Conservation (phyloP, 2,888 invertebrate species). For the Gasteruption jaculator region DNA sequence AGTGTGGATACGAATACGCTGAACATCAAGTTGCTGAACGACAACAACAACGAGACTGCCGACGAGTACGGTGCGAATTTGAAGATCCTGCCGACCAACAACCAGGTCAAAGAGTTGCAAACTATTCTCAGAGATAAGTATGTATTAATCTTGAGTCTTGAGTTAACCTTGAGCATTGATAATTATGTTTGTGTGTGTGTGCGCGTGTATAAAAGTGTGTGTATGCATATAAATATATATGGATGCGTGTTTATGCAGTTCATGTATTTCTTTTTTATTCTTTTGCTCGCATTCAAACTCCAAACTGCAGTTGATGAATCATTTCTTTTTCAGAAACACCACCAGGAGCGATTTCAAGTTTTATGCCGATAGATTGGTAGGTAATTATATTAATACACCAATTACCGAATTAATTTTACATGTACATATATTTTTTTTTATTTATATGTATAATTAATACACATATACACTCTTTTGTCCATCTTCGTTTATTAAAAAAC, state of each 20-base stretch:
- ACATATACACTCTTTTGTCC: too few relatives aligned
- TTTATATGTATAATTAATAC: too few relatives aligned
- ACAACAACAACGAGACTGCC: conserved; percentile 47
- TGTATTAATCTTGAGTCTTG: conserved; percentile 41
- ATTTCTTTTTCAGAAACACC: conserved; percentile 71
- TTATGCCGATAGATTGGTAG: conserved; percentile 89
- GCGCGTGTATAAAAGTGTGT: too few relatives aligned
- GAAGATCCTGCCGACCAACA: conserved; percentile 68
- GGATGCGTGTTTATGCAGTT: too few relatives aligned
- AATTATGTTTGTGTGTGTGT: too few relatives aligned
- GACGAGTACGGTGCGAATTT: conserved; percentile 67
- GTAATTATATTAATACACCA: too few relatives aligned
- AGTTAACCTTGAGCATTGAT: too few relatives aligned
- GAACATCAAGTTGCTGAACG: conserved; percentile 37
- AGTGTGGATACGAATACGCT: conserved; percentile 45
- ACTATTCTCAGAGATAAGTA: conserved; percentile 86
- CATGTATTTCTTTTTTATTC: neutral
- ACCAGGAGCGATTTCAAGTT: conserved; percentile 95
- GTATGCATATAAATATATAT: neutral
- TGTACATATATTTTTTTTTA: conserved; percentile 2
- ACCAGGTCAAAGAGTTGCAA: conserved; percentile 78
- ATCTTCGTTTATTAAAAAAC: too few relatives aligned
- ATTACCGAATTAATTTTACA: conserved; percentile 1
- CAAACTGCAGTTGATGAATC: conserved; percentile 4
- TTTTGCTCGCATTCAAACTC: neutral